phyloP scores from a whole-genome alignment of 1,140 invertebrate species.

The Lerema accius region DNA sequence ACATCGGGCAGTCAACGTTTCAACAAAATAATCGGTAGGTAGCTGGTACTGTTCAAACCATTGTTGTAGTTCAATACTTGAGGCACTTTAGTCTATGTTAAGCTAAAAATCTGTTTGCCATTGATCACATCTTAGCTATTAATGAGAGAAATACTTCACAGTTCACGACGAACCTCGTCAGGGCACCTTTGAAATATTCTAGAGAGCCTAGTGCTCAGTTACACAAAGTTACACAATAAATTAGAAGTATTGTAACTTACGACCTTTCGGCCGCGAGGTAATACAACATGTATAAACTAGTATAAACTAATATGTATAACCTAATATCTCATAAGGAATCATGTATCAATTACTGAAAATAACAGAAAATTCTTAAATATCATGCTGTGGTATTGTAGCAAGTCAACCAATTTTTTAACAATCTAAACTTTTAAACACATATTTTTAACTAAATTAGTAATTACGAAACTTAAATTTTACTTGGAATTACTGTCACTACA shows the following conservation, averaged over 20 bases:
- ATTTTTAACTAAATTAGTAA: constrained; percentile 1
- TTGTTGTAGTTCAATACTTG: constrained; percentile 34
- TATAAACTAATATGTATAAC: too few species aligned
- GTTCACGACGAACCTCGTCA: constrained; percentile 4
- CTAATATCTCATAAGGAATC: constrained; percentile 50
- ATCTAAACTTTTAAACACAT: constrained; percentile 22
- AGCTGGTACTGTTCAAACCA: constrained; percentile 37
- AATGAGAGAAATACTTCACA: constrained; percentile 5
- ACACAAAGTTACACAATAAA: constrained; percentile 23
- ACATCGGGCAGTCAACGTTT: constrained; percentile 46
- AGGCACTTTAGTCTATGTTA: constrained; percentile 16
- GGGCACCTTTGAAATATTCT: constrained; percentile 21
- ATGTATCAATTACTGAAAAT: constrained; percentile 39
- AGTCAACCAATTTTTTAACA: constrained; percentile 26
- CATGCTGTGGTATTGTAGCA: constrained; percentile 38
- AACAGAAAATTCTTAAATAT: constrained; percentile 21
- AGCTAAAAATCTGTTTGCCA: constrained; percentile 16
- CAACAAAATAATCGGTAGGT: constrained; percentile 25
- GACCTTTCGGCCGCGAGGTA: constrained; percentile 18
- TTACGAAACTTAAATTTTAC: constrained; percentile 23
- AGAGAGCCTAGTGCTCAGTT: constrained; percentile 9
- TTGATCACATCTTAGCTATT: not conserved
- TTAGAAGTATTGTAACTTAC: constrained; percentile 15
- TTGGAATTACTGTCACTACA: constrained; percentile 18
- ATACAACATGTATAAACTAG: constrained; percentile 57